A percentile compares a stretch with the other conserved stretches of the same genome.
Evolutionary conservation across 2,797 vertebrate species (phyloP).

Genomic region (Malacoctenus gilli): DNA sequence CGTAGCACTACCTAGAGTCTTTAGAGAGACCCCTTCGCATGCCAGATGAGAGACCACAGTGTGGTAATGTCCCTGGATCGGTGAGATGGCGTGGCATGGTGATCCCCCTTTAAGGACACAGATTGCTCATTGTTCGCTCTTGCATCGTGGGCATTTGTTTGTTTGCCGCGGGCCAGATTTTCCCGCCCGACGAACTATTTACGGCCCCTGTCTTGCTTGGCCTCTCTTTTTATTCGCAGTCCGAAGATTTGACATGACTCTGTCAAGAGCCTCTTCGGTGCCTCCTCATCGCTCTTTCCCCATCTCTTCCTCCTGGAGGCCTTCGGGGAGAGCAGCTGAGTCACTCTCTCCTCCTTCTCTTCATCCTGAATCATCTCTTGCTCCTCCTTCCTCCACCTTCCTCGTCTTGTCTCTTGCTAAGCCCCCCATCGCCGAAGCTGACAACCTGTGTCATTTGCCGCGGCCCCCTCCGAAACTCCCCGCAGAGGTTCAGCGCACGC

Average conservation of each 20-base stretch:
- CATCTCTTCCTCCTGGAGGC: slow-evolving; percentile 34
- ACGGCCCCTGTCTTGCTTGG: slow-evolving; percentile 3
- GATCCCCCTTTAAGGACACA: slow-evolving; percentile 36
- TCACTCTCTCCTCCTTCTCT: slow-evolving; percentile 57
- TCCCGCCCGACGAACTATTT: slow-evolving; percentile 21
- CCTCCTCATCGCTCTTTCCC: slow-evolving; percentile 34
- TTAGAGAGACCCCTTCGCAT: slow-evolving; percentile 27
- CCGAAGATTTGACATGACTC: slow-evolving; percentile 27
- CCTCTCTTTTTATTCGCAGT: slow-evolving; percentile 16
- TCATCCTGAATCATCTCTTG: slow-evolving; percentile 51
- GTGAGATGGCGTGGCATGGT: slow-evolving; percentile 17
- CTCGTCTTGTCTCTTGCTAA: slow-evolving; percentile 32
- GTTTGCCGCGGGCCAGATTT: slow-evolving; percentile 22
- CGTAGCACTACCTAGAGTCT: slow-evolving; percentile 42
- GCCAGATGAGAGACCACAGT: slow-evolving; percentile 21
- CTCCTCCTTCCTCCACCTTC: slow-evolving; percentile 49
- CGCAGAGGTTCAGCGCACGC: slow-evolving; percentile 2
- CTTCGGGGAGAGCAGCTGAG: slow-evolving; percentile 61
- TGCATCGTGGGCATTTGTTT: slow-evolving; percentile 14
- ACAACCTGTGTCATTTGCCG: slow-evolving; percentile 56
- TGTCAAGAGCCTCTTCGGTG: slow-evolving; percentile 27
- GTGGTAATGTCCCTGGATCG: slow-evolving; percentile 14
- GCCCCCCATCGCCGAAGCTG: slow-evolving; percentile 51
- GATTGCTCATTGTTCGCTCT: slow-evolving; percentile 29
- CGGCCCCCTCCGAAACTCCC: slow-evolving; percentile 39